Evolutionary conservation across 2,113 vertebrate genomes (phyloP).

Genomic region (Suncus etruscus): DNA sequence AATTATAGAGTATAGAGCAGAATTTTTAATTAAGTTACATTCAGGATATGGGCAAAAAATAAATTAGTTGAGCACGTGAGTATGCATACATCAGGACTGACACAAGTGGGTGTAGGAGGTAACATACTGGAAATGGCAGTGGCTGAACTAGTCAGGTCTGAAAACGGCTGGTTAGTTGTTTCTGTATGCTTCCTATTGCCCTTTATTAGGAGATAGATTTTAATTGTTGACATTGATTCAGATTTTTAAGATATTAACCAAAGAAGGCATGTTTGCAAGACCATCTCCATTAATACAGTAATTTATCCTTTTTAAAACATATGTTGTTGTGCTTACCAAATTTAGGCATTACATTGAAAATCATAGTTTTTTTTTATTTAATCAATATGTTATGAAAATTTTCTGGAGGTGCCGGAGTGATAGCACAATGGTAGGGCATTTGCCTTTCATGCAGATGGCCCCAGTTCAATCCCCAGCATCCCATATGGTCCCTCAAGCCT

Average conservation of each 20-base stretch:
- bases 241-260: conserved; percentile 1
- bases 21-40: neutral
- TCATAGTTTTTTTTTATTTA: neutral
- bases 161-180: neutral
- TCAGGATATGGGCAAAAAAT: neutral
- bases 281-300: neutral
- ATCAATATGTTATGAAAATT: too few species aligned
- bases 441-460: too few species aligned
- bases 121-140: neutral
- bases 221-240: conserved; percentile 13
- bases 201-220: conserved; percentile 16
- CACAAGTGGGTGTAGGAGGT: too few species aligned
- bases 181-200: neutral
- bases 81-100: neutral
- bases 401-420: too few species aligned
- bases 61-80: conserved; percentile 19
- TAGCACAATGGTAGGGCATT: too few species aligned
- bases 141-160: neutral
- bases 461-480: too few species aligned
- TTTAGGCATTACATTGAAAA: conserved; percentile 39
- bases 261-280: neutral
- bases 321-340: neutral
- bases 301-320: conserved; percentile 43
- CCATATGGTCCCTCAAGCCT: too few species aligned
- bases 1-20: neutral